Evolutionary conservation across 2,797 vertebrate genomes (phyloP).

Genomic region (Acipenser oxyrinchus): DNA sequence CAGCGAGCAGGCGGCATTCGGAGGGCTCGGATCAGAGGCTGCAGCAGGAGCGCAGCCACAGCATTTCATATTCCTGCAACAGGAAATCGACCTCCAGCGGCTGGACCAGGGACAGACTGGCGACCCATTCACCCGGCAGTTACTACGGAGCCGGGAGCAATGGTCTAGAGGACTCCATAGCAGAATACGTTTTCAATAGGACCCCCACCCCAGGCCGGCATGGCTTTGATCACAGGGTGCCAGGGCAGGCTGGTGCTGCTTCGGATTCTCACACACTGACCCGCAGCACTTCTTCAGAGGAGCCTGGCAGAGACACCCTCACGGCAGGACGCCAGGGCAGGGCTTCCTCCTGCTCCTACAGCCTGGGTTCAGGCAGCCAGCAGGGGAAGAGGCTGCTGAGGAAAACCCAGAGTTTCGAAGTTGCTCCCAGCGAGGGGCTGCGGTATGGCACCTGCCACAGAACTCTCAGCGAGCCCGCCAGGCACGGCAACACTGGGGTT

Average conservation of each 20-base stretch:
- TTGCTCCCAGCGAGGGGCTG: constrained; percentile 45
- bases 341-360: constrained; percentile 15
- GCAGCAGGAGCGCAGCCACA: constrained; percentile 42
- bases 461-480: constrained; percentile 52
- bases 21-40: constrained; percentile 29
- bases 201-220: constrained; percentile 12
- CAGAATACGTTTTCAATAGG: constrained; percentile 18
- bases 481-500: constrained; percentile 64
- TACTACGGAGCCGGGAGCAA: neutral
- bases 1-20: constrained; percentile 30
- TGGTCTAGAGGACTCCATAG: constrained; percentile 23
- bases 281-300: constrained; percentile 46
- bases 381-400: constrained; percentile 55
- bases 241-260: constrained; percentile 23
- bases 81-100: constrained; percentile 36
- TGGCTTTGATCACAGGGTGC: constrained; percentile 22
- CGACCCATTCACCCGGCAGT: constrained; percentile 24
- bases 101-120: constrained; percentile 42
- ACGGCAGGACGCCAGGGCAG: constrained; percentile 19
- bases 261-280: constrained; percentile 39
- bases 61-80: constrained; percentile 33
- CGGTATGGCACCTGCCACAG: constrained; percentile 52
- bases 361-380: constrained; percentile 23
- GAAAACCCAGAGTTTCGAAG: constrained; percentile 82
- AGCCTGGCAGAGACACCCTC: constrained; percentile 26